phyloP scores from a whole-genome alignment of 2,888 invertebrate species.

The Brassicogethes aeneus region DNA sequence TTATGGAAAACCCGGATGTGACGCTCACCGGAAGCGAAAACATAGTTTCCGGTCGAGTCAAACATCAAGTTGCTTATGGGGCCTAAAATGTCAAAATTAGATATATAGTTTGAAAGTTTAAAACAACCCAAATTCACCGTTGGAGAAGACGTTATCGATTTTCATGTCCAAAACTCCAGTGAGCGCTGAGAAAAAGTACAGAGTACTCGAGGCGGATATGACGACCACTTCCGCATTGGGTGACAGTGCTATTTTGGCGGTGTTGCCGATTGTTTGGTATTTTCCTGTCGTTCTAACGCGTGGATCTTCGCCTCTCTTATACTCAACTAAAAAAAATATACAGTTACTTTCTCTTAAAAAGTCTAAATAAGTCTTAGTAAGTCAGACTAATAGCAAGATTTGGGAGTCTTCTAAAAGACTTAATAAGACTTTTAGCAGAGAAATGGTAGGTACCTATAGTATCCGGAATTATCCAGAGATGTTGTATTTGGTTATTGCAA shows the following conservation, averaged over 20 bases:
- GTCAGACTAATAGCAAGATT: no score
- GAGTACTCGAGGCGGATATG: slow-evolving; percentile 52
- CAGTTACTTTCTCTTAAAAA: no score
- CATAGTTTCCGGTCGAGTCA: slow-evolving; percentile 64
- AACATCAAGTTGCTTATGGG: slow-evolving; percentile 60
- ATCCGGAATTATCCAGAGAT: no score
- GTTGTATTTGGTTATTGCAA: no score
- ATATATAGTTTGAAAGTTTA: no score
- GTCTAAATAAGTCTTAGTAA: no score
- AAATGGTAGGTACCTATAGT: no score
- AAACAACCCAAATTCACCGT: slow-evolving; percentile 1
- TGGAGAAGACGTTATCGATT: slow-evolving; percentile 55
- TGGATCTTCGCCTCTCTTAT: slow-evolving; percentile 68
- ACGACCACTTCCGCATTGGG: slow-evolving; percentile 72
- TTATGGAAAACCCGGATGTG: slow-evolving; percentile 74
- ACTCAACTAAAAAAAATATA: slow-evolving; percentile 57
- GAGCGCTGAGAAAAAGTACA: slow-evolving; percentile 63
- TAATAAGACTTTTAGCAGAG: no score
- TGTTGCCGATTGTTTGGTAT: slow-evolving; percentile 48
- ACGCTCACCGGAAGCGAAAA: slow-evolving; percentile 66
- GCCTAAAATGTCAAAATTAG: slow-evolving; percentile 44
- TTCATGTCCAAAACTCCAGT: slow-evolving; percentile 56
- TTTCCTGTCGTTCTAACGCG: slow-evolving; percentile 58
- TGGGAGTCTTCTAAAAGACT: no score
- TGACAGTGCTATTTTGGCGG: slow-evolving; percentile 61